Evolutionary conservation across 2,797 vertebrate species (phyloP).

Genomic region (Sebastes wilsoni): DNA sequence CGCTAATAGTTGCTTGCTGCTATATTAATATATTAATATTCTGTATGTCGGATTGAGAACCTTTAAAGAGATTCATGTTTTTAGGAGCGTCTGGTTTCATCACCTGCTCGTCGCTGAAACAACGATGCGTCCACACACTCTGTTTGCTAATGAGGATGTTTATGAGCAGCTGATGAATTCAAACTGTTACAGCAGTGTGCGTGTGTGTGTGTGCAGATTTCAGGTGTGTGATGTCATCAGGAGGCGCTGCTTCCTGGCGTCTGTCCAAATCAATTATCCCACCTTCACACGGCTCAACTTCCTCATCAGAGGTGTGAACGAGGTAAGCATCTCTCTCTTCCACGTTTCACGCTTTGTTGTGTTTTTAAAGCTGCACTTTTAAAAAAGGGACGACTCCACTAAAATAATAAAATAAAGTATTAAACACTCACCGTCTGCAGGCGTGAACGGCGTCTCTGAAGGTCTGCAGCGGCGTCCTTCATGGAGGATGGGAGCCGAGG

Average conservation of each 20-base stretch:
- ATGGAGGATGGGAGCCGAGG: no score
- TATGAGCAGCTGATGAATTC: not conserved
- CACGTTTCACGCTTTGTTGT: not conserved
- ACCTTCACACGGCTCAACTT: conserved; percentile 57
- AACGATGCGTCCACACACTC: not conserved
- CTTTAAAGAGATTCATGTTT: not conserved
- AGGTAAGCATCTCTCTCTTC: conserved; percentile 69
- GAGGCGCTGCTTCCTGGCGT: conserved; percentile 70
- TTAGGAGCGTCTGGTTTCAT: not conserved
- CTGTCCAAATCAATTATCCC: conserved; percentile 81
- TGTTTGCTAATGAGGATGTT: not conserved
- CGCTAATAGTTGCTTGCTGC: no score
- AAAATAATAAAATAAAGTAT: not conserved
- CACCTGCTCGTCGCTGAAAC: not conserved
- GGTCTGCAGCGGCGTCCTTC: no score
- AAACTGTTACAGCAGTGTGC: not conserved
- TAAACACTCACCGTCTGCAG: not conserved
- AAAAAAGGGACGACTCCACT: not conserved
- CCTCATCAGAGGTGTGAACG: conserved; percentile 76
- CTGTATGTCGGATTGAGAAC: no score
- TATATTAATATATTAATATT: no score
- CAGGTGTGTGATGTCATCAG: conserved; percentile 60
- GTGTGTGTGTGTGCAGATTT: not conserved
- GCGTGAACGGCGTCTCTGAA: not conserved
- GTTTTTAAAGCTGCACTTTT: not conserved